These are phyloP conservation scores for Frieseomelitta varia DNA, from an alignment of 1,140 invertebrate species.

Conservation along the genomic window DNA sequence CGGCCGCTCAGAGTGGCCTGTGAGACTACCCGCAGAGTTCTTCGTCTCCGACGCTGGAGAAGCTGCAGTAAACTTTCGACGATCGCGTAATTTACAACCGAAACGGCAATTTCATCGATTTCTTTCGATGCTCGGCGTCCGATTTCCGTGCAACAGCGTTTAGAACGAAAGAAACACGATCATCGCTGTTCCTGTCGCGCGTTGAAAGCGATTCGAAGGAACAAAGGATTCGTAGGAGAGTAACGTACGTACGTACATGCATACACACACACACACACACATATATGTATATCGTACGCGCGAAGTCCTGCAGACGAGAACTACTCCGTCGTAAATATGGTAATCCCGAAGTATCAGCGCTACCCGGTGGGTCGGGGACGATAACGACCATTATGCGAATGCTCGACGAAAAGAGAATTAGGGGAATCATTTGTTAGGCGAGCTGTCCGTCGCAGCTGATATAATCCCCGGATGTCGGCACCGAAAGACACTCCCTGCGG, in stretches of 20 bases:
- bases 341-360: conserved; percentile 77
- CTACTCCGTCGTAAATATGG: conserved; percentile 75
- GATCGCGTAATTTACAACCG: not conserved
- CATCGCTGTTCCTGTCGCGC: not conserved
- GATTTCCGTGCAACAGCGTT: not conserved
- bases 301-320: conserved; percentile 15
- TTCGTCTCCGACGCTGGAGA: not conserved
- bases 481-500: conserved; percentile 52
- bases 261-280: no score
- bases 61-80: not conserved
- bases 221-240: conserved; percentile 2
- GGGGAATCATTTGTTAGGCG: conserved; percentile 79
- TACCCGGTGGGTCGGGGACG: conserved; percentile 73
- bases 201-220: not conserved
- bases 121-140: not conserved
- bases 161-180: not conserved
- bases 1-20: not conserved
- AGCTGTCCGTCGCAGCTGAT: conserved; percentile 79
- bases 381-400: conserved; percentile 80
- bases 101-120: not conserved
- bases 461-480: conserved; percentile 56
- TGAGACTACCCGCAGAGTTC: not conserved
- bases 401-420: conserved; percentile 76
- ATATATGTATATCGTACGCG: not conserved
- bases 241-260: conserved; percentile 4